Evolutionary conservation across 2,888 invertebrate genomes (phyloP), one percentile per base, ranked within the genome.

Genomic region (Pseudococcus jackbeardsleyi): DNA sequence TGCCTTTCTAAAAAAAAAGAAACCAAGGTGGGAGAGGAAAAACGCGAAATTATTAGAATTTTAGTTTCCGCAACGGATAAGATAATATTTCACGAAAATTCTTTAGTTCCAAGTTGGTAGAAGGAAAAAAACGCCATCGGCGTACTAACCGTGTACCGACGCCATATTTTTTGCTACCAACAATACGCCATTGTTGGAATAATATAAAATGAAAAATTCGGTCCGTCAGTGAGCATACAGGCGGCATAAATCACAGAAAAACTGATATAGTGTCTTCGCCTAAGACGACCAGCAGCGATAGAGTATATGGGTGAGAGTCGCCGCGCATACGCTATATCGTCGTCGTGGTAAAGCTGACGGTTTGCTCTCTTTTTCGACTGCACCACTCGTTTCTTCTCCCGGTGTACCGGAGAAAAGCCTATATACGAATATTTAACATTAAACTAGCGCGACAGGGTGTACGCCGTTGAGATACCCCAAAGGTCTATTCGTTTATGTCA

Each of bases 141-240:
- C 85, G 59, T 85, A 54, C 85, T 8, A 85, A 33, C 85, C 84
- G 39, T 48, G 19, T 84, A 85, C n/a, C 59, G 17, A 54, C 59
- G 59, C 59, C 59, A 64, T 85, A 85, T 85, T 85, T 85, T 85
- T 85, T 19, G 26, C 19, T 8, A 64, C 64, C 15, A 50, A 84
- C 84, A 84, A 54, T 85, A 59, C 64, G 85, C 85, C 85, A 39
- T 85, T 64, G 85, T 85, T 85, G 85, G 64, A 85, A 59, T 54
- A 85, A 85, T 85, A 85, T 85, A 64, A 85, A 85, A 85, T 85
- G 85, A 85, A 85, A 85, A 85, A 85, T 85, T 85, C 59, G 85
- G 64, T 85, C 64, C 64, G 85, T 85, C 85, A 85, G 33, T 26
- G 59, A 59, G 85, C 39, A 85, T 85, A 85, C 85, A 54, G 64